Evolutionary conservation across 2,113 vertebrate genomes (phyloP).

Genomic region (Nesoenas mayeri): DNA sequence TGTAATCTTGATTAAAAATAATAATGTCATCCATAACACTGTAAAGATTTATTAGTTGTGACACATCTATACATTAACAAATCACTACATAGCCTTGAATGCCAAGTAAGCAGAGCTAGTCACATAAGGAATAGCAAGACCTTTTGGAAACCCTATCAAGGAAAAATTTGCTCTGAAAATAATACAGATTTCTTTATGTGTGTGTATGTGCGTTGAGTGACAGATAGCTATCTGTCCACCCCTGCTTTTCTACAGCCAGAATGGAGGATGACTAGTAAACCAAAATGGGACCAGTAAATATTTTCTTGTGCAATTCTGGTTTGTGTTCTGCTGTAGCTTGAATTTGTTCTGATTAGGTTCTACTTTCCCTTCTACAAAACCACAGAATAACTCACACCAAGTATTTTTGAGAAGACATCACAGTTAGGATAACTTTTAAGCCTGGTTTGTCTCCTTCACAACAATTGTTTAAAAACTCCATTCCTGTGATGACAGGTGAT

Average conservation of each 20-base stretch:
- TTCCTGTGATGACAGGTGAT: not conserved
- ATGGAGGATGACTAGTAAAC: not conserved
- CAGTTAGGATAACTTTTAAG: not conserved
- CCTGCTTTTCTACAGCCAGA: not conserved
- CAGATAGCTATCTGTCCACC: not conserved
- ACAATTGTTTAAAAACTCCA: not conserved
- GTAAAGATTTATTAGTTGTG: constrained; percentile 67
- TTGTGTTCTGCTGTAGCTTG: not conserved
- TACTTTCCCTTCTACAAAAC: not conserved
- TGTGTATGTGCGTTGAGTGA: not conserved
- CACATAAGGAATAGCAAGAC: not conserved
- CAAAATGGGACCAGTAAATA: not conserved
- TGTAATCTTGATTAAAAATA: constrained; percentile 73
- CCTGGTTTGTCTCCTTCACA: not conserved
- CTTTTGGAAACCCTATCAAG: not conserved
- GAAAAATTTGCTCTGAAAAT: not conserved
- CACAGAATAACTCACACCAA: not conserved
- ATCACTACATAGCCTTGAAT: constrained; percentile 46
- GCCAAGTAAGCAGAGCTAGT: not conserved
- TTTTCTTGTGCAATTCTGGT: not conserved
- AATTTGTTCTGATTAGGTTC: not conserved
- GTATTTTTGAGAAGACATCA: not conserved
- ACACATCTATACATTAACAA: constrained; percentile 65
- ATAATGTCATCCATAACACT: constrained; percentile 68
- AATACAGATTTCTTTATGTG: not conserved